Evolutionary conservation across 2,888 invertebrate genomes (phyloP), one percentile per base, ranked within the genome.

Genomic region (Boloria euphrosyne): DNA sequence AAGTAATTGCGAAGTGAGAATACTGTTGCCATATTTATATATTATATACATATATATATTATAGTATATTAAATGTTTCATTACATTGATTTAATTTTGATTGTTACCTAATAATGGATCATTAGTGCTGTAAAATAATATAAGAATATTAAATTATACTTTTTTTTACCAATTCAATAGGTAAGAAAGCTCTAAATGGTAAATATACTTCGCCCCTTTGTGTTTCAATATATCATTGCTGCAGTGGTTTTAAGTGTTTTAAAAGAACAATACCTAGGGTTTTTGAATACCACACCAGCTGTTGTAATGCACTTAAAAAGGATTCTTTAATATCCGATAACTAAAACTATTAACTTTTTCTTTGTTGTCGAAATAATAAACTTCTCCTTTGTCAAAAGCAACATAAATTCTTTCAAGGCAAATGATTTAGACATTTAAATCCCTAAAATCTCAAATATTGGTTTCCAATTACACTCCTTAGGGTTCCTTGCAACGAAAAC

Each of bases 401-500:
- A 38, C 49, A 17, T 14, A 16, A 14, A 13, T 59, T 57, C 55
- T 22, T 44, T 59, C 38, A 59, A 59, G 16, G 10, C 47, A 18
- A 59, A 50, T 50, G 49, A 50, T 59, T 62, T 38, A 54, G 22
- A 31, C 27, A 54, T 62, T 53, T 47, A 62, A 47, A 54, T 51
- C 46, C 63, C 46, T 65, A 66, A 65, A 71, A 66, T 61, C 57
- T 18, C 62, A 58, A 53, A 67, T 66, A 71, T 72, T 67, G 69
- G 72, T 71, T 72, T 71, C 73, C 74, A 71, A 73, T 74, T 75
- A 71, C 72, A 62, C 62, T 70, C 66, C 68, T 70, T 72, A 68
- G 74, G 70, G 66, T 67, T 68, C 66, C 72, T 71, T 75, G 75
- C 89, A 90, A 88, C 90, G 88, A 90, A 90, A 85, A 90, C 89